A percentile compares a stretch with the other conserved stretches of the same genome.
Conservation (phyloP, 2,888 invertebrate species). For the Drosophila vallismaia region DNA sequence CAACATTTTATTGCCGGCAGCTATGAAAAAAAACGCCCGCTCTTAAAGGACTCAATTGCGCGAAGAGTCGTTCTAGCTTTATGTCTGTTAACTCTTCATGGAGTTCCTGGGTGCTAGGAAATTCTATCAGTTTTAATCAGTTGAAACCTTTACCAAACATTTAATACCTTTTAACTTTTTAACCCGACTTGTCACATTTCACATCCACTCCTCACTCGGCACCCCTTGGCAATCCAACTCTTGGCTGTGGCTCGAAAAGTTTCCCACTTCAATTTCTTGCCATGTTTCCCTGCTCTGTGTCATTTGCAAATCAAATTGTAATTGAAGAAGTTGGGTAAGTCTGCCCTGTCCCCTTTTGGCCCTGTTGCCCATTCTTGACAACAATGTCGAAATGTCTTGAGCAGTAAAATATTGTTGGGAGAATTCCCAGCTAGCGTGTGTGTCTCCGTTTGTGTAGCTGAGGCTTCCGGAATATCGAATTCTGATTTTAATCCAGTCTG, state of each 20-base stretch:
- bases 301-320: conserved; percentile 73
- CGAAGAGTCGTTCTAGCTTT: conserved; percentile 18
- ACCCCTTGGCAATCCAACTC: conserved; percentile 4
- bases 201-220: background rate
- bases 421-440: conserved; percentile 18
- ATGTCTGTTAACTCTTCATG: conserved; percentile 2
- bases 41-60: conserved; percentile 40
- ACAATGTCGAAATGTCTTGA: conserved; percentile 33
- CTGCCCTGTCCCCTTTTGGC: background rate
- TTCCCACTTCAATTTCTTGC: conserved; percentile 54
- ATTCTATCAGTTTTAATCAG: conserved; percentile 35
- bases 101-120: background rate
- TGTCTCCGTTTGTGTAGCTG: conserved; percentile 6
- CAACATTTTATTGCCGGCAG: conserved; percentile 67
- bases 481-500: conserved; percentile 35
- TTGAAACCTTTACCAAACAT: conserved; percentile 40
- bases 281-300: conserved; percentile 47
- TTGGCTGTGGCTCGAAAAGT: conserved; percentile 29
- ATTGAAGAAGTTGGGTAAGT: conserved; percentile 53
- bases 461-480: conserved; percentile 30
- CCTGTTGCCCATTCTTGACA: conserved; percentile 2
- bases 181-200: conserved; percentile 20
- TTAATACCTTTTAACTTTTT: conserved; percentile 39
- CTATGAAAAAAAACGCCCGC: conserved; percentile 22
- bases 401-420: conserved; percentile 47